Evolutionary conservation across 2,888 invertebrate species (phyloP), one percentile per base, ranked within the genome.

Genomic region (Rotaria magnacalcarata): DNA sequence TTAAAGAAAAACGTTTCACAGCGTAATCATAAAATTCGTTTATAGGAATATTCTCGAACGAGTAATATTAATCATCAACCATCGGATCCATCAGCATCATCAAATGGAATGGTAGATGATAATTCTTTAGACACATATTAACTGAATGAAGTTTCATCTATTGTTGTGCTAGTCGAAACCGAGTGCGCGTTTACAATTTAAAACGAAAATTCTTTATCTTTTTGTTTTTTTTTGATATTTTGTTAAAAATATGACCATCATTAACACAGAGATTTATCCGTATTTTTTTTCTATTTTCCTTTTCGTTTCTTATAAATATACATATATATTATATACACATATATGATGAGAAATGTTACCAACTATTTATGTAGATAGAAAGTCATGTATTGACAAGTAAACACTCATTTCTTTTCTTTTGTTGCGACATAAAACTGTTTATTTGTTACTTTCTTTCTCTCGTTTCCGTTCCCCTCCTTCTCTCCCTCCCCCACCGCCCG

Each of bases 121-220:
- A 80, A 80, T 43, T 80, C 80, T 24, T 14, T 80, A 80, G 80
- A 80, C 43, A 80, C 80, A 80, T 80, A 47, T 47, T 80, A 80
- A 80, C 43, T 47, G 47, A 80, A 80, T 80, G 47, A 80, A 80
- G 24, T 47, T 24, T 24, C 43, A 80, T 80, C 43, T 47, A 47
- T 80, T 80, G 80, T 47, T 43, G 43, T 47, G 80, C 43, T 80
- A 47, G 80, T 47, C 47, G 80, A 80, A 47, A 80, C 43, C 80
- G 80, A 80, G 80, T 47, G 80, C 47, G 80, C 47, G 80, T 47
- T 47, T 43, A 41, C 47, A 47, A 47, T 24, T 43, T 24, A 47
- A 24, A 47, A 47, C 0, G 34, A 80, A 75, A 43, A 52, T 21
- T 54, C 21, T 54, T 21, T 54, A 54, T 54, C 54, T 54, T 54